Percentiles rank a stretch among this genome's conserved stretches.
phyloP scores from a whole-genome alignment of 2,888 invertebrate genomes.

The Rhaphigaster nebulosa region DNA sequence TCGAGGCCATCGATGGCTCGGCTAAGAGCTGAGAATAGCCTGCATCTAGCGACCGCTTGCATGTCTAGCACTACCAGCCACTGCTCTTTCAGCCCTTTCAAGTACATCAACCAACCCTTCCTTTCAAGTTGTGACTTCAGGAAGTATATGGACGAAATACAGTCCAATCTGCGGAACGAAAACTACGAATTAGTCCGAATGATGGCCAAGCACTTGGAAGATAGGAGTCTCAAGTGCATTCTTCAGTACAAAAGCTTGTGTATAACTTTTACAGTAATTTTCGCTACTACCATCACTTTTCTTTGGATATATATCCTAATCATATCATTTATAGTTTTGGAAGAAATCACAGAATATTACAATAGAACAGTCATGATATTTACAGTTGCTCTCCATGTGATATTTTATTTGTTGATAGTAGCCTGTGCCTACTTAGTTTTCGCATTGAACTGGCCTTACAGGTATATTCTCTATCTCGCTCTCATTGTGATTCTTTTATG shows the following conservation, averaged over 20 bases:
- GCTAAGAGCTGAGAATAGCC: background rate
- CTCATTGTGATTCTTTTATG: background rate
- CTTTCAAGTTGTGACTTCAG: background rate
- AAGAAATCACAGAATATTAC: conserved; percentile 5
- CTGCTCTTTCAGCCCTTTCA: background rate
- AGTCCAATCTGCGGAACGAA: background rate
- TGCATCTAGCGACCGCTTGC: background rate
- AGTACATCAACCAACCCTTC: background rate
- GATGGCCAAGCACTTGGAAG: background rate
- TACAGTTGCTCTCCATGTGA: background rate
- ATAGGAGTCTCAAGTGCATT: background rate
- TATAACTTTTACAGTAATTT: background rate
- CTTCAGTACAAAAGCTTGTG: background rate
- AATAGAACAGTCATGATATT: background rate
- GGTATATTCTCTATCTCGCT: background rate
- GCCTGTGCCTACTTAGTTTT: background rate
- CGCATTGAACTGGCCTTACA: background rate
- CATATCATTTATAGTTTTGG: background rate
- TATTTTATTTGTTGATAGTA: background rate
- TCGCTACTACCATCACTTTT: background rate
- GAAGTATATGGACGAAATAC: background rate
- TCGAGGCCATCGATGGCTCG: background rate
- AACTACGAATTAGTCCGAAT: background rate
- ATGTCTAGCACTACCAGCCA: background rate
- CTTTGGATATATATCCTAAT: background rate